Conservation (phyloP, 2,113 vertebrate species). For the Sapajus apella region DNA sequence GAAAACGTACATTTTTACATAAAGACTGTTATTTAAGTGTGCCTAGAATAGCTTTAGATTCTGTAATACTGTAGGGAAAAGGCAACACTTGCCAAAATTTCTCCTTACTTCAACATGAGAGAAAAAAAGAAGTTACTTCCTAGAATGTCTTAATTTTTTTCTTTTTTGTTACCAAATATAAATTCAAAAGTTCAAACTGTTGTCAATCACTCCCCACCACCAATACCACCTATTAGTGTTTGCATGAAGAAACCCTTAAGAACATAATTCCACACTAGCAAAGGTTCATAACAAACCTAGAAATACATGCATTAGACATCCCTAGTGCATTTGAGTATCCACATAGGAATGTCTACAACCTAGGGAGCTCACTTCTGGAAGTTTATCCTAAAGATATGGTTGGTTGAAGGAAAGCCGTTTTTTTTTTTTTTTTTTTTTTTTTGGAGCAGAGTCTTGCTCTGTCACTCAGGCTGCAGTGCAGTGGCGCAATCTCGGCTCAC, state of each 20-base stretch:
- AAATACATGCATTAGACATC: not conserved
- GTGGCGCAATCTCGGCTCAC: too few relatives aligned
- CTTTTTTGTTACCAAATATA: not conserved
- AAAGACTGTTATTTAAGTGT: not conserved
- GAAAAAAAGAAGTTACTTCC: conserved; percentile 22
- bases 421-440: too few relatives aligned
- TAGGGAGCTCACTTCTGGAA: not conserved
- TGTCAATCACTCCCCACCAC: not conserved
- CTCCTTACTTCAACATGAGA: not conserved
- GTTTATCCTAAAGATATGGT: not conserved
- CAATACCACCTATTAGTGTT: not conserved
- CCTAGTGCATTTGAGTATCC: not conserved
- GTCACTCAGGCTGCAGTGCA: too few relatives aligned
- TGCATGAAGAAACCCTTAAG: not conserved
- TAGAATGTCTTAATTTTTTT: not conserved
- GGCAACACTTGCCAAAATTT: not conserved
- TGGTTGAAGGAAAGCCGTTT: not conserved
- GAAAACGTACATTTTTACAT: not conserved
- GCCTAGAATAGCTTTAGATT: not conserved
- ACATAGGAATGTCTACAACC: not conserved
- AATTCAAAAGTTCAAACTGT: not conserved
- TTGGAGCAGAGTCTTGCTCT: too few relatives aligned
- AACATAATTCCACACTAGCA: not conserved
- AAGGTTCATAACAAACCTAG: not conserved
- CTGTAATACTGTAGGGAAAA: not conserved